Conservation (phyloP, 2,113 vertebrate species). For the Meriones unguiculatus region DNA sequence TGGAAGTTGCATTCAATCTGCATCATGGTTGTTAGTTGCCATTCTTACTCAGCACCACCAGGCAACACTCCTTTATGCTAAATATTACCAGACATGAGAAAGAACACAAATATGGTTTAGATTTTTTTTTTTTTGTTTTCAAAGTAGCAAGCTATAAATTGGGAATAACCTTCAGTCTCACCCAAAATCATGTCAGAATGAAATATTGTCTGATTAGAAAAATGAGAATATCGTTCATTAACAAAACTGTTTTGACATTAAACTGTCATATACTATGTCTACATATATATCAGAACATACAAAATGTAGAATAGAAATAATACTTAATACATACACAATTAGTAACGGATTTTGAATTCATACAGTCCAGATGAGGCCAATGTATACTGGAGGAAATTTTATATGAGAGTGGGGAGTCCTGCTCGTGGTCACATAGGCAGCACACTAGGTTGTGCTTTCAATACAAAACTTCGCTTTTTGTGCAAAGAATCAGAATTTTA, state of each 20-base stretch:
- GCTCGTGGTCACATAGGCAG: not conserved
- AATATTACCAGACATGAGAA: too few relatives aligned
- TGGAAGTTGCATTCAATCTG: too few relatives aligned
- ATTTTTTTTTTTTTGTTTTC: too few relatives aligned
- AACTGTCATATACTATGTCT: not conserved
- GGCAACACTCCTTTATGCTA: too few relatives aligned
- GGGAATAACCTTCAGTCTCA: not conserved
- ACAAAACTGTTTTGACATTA: not conserved
- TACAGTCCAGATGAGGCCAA: not conserved
- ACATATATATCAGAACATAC: not conserved
- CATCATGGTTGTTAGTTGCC: too few relatives aligned
- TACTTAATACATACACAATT: not conserved
- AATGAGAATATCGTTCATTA: not conserved
- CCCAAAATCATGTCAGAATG: not conserved
- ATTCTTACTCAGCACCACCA: too few relatives aligned
- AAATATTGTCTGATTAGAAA: not conserved
- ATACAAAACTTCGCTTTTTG: not conserved
- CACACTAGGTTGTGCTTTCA: not conserved
- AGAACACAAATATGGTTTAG: too few relatives aligned
- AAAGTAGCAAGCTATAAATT: not conserved
- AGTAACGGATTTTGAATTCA: not conserved
- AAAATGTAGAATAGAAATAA: not conserved
- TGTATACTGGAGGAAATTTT: not conserved
- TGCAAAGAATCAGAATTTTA: not conserved
- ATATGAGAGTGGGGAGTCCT: not conserved